Conservation (phyloP, 1,140 invertebrate genomes). For the Sminthurinus signatus region DNA sequence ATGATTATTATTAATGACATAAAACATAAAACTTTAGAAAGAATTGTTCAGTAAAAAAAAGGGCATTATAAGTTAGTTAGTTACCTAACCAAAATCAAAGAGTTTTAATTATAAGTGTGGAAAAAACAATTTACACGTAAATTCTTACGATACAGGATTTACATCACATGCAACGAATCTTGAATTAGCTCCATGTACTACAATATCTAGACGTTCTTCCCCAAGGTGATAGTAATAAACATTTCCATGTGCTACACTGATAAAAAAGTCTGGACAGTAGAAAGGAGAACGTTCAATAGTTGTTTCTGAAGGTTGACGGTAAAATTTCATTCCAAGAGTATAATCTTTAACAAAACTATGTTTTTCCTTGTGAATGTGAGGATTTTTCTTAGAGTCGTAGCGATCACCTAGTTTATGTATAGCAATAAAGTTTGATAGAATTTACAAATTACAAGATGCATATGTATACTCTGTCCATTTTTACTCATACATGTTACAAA, state of each 20-base stretch:
- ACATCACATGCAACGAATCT: conserved; percentile 27
- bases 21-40: no score
- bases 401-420: conserved; percentile 2
- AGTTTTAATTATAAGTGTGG: background rate
- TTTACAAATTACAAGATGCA: no score
- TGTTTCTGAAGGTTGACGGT: conserved; percentile 23
- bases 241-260: conserved; percentile 22
- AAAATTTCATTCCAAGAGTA: conserved; percentile 28
- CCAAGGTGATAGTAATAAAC: conserved; percentile 35
- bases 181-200: conserved; percentile 26
- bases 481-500: no score
- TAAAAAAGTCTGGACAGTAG: conserved; percentile 25
- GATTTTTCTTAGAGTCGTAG: background rate
- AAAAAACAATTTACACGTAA: no score
- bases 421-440: no score
- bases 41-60: background rate
- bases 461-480: no score
- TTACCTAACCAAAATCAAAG: background rate
- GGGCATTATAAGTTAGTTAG: no score
- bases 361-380: conserved; percentile 17
- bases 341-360: conserved; percentile 30
- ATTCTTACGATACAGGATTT: conserved; percentile 28
- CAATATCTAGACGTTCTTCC: conserved; percentile 20
- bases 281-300: conserved; percentile 23
- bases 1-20: no score